Base-by-base conservation (phyloP, 2,797 vertebrate species). In the Chrysocyon brachyurus region DNA sequence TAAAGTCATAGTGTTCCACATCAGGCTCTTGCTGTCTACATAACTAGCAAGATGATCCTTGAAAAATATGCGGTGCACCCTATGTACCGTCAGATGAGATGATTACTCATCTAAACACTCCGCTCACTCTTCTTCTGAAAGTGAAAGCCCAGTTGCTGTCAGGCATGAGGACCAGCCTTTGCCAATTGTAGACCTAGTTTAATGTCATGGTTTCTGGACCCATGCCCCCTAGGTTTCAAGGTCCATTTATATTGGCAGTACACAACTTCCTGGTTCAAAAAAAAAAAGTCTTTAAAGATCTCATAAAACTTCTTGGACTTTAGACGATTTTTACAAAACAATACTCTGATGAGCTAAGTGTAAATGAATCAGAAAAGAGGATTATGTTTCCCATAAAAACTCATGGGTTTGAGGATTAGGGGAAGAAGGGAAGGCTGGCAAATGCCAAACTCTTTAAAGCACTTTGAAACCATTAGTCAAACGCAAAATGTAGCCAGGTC, bases 321-420 rank as follows among this genome's bases (percentile, higher is more conserved):
- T 92, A 97, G 92, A 97, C 92, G 86, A 75, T 66, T 96, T 97
- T 97, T 40, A 96, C 96, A 93, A 97, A 98, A 98, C 96, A 98
- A 98, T 98, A 97, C 97, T 96, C 96, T 97, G 96, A 98, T 97
- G 97, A 98, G 95, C 98, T 98, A 98, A 98, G 97, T 98, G 97
- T 97, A 97, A 98, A 98, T 97, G 98, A 98, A 98, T 98, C 97
- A 98, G 97, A 98, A 97, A 98, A 97, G 92, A 96, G 82, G 97
- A 95, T 97, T 97, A 94, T 91, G 77, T 98, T 97, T 96, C 97
- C 83, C 94, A 94, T 97, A 96, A 98, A 97, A 97, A 91, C 90
- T 85, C 91, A 73, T 72, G 91, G 49, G 90, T 57, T 90, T 93
- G 90, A 97, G 91, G 92, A 97, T 96, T 95, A 95, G 86, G 66